Evolutionary conservation across 2,888 invertebrate genomes (phyloP).

Genomic region (Drosophila sordidula): DNA sequence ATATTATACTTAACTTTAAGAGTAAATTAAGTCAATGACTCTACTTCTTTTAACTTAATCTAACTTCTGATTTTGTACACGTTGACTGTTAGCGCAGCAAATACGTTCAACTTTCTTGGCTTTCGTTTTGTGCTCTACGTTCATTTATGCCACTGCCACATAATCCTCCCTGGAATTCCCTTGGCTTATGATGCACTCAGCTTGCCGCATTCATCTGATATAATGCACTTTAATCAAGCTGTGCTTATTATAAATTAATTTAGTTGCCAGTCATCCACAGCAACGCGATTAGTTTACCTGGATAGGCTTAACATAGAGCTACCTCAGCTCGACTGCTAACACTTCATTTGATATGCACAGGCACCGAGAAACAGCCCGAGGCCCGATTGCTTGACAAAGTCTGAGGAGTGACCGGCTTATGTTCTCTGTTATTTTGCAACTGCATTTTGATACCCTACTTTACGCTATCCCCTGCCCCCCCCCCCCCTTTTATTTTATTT

Average conservation of each 20-base stretch:
- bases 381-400: conserved; percentile 18
- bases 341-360: conserved; percentile 33
- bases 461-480: neutral
- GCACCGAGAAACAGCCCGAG: neutral
- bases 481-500: conserved; percentile 9
- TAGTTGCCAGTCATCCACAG: conserved; percentile 30
- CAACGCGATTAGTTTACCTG: conserved; percentile 56
- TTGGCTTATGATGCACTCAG: conserved; percentile 3
- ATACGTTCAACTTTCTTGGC: no score
- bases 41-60: no score
- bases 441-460: conserved; percentile 15
- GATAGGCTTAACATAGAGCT: conserved; percentile 38
- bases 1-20: no score
- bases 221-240: conserved; percentile 51
- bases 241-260: conserved; percentile 70
- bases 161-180: neutral
- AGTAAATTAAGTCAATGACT: no score
- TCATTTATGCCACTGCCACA: neutral
- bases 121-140: no score
- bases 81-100: no score
- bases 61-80: no score
- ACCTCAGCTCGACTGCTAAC: neutral
- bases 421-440: neutral
- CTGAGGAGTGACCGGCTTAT: neutral
- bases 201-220: conserved; percentile 4